A percentile compares a stretch with the other conserved stretches of the same genome.
Evolutionary conservation across 2,888 invertebrate species (phyloP).

Genomic region (Sinopyrophorus schimmeli): DNA sequence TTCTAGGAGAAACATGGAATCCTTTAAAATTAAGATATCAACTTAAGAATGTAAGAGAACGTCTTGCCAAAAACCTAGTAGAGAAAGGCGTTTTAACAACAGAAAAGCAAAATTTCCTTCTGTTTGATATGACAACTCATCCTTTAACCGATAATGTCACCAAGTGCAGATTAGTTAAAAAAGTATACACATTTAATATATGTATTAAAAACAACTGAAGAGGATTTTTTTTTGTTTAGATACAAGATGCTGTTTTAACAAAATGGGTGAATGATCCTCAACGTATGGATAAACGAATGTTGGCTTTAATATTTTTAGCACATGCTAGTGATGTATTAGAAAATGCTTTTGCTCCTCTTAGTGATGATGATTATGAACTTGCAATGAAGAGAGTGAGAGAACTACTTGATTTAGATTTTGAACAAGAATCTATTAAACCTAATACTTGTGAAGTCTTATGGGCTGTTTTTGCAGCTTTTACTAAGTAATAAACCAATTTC

Average conservation of each 20-base stretch:
- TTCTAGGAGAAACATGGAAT: conserved; percentile 98
- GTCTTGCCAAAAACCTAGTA: conserved; percentile 98
- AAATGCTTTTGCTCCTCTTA: conserved; percentile 97
- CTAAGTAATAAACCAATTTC: conserved; percentile 71
- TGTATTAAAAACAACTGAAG: too few species aligned
- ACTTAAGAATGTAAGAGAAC: conserved; percentile 96
- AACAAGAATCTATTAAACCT: conserved; percentile 90
- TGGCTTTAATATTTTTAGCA: conserved; percentile 92
- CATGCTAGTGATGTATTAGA: conserved; percentile 99
- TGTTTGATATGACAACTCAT: conserved; percentile 99
- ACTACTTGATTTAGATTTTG: conserved; percentile 94
- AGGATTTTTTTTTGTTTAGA: conserved; percentile 59
- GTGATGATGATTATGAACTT: conserved; percentile 96
- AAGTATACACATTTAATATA: too few species aligned
- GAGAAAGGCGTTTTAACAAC: conserved; percentile 99
- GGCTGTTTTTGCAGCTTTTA: conserved; percentile 98
- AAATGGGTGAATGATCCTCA: conserved; percentile 98
- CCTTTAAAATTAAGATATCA: conserved; percentile 98
- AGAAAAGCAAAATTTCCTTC: conserved; percentile 98
- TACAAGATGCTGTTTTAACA: conserved; percentile 94
- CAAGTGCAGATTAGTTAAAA: conserved; percentile 95
- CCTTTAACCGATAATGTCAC: conserved; percentile 94
- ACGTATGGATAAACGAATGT: conserved; percentile 92
- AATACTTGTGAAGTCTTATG: conserved; percentile 94
- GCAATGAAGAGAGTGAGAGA: conserved; percentile 97